Conservation (phyloP, 2,888 invertebrate genomes). For the Sminthurides aquaticus region DNA sequence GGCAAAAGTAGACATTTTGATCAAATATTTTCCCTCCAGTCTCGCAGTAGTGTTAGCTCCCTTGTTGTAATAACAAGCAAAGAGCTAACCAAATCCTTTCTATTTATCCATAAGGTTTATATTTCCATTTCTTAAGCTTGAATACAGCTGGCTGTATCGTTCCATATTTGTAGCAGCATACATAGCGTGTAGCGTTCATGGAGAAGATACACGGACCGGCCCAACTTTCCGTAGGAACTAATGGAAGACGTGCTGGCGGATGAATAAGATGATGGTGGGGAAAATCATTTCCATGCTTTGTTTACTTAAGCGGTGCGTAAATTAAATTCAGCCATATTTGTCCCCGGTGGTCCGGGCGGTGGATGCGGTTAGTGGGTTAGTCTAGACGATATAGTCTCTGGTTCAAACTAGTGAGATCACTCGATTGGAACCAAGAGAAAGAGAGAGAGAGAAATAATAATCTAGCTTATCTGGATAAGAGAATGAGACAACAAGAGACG, state of each 20-base stretch:
- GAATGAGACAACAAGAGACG: background rate
- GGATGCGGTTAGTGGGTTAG: background rate
- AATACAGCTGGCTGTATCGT: too few species aligned
- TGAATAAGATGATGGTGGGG: background rate
- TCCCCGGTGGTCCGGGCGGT: background rate
- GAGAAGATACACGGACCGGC: too few species aligned
- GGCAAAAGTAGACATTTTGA: too few species aligned
- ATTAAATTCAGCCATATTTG: background rate
- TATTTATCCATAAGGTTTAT: too few species aligned
- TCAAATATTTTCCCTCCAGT: too few species aligned
- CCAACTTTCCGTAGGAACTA: too few species aligned
- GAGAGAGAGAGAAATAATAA: background rate
- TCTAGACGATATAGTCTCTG: background rate
- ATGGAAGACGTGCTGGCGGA: too few species aligned
- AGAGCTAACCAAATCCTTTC: too few species aligned
- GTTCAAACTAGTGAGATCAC: background rate
- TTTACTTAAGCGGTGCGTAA: background rate
- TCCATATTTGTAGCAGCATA: background rate
- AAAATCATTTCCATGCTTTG: background rate
- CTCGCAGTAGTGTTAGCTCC: too few species aligned
- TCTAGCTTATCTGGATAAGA: background rate
- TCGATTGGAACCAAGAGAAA: background rate
- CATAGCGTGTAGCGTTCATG: background rate
- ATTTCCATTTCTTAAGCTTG: too few species aligned
- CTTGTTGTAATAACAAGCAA: background rate